Evolutionary conservation across 2,888 invertebrate species (phyloP).

Genomic region (Coecobrya sp.): DNA sequence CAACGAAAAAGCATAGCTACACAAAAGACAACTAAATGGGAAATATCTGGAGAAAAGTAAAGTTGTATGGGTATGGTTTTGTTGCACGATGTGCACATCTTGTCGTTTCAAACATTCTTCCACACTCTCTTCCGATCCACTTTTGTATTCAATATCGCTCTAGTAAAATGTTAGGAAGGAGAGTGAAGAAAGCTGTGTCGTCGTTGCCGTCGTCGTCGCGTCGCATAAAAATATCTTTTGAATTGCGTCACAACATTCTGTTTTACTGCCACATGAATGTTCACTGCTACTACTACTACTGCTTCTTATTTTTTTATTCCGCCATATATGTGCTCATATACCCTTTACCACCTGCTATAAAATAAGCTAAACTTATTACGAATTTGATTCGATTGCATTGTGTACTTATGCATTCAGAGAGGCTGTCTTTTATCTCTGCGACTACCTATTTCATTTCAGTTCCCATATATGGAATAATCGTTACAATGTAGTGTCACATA

Average conservation of each 20-base stretch:
- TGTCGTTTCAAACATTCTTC: slow-evolving; percentile 33
- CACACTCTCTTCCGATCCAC: slow-evolving; percentile 29
- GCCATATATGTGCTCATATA: background rate
- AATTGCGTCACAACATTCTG: slow-evolving; percentile 76
- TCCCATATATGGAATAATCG: slow-evolving; percentile 45
- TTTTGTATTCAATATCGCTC: slow-evolving; percentile 57
- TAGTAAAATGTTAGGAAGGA: background rate
- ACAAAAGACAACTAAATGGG: slow-evolving; percentile 33
- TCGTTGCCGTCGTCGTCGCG: slow-evolving; percentile 53
- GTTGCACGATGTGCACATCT: slow-evolving; percentile 19
- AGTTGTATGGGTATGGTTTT: background rate
- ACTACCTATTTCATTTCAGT: slow-evolving; percentile 38
- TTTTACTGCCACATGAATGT: slow-evolving; percentile 66
- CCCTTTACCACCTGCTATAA: slow-evolving; percentile 21
- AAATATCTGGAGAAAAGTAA: slow-evolving; percentile 34
- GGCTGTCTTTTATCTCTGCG: background rate
- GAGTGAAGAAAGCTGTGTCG: slow-evolving; percentile 44
- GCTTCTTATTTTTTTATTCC: background rate
- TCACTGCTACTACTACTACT: slow-evolving; percentile 6
- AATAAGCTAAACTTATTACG: slow-evolving; percentile 59
- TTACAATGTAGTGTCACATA: slow-evolving; percentile 39
- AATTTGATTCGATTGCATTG: slow-evolving; percentile 64
- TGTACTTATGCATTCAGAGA: slow-evolving; percentile 26
- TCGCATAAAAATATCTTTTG: slow-evolving; percentile 71
- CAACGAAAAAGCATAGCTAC: background rate